Base-by-base conservation (phyloP, 2,113 vertebrate genomes). In the Phrynosoma blainvillii region DNA sequence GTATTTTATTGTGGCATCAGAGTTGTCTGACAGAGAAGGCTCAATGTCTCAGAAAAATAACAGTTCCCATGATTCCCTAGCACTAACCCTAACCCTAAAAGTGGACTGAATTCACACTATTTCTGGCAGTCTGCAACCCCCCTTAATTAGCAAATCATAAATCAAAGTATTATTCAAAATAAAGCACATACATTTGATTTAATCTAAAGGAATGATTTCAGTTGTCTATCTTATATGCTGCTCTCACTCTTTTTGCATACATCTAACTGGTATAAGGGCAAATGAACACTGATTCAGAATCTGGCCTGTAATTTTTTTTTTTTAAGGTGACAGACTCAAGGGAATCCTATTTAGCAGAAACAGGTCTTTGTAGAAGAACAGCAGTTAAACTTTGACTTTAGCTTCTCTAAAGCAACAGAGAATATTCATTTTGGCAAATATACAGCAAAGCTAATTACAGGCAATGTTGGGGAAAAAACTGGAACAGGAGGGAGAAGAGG, bases 301-400 rank as follows among this genome's bases (percentile, higher is more conserved):
- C 73, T 84, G 89, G 92, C 84, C 79, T 11, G 83, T 83, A 89
- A 47, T 66, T 62, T 62, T 16, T 75, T 88, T 87, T 90, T 79
- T 79, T 90, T 92, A 14, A 84, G 68, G 83, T 91, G 84, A 10
- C 18, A 5, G 78, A 21, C 23, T 42, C 23, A 75, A n/a, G 84
- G 90, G 79, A 82, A 92, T 92, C 84, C 83, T 89, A 89, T 92
- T 92, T 94, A 92, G 89, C 94, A 93, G 76, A n/a, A 92, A 89
- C 52, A 91, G 76, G 89, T 85, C 84, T 92, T 91, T 85, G 87
- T 93, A 91, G 94, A 92, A 95, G 88, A 92, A 90, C 0, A 94
- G 90, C 88, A 90, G 90, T 90, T 94, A 92, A 95, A 95, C 93
- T 90, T 84, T 93, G 92, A 94, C 93, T 92, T 91, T 86, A 91